phyloP scores from a whole-genome alignment of 2,888 invertebrate genomes.

The Calliopum simillimum region DNA sequence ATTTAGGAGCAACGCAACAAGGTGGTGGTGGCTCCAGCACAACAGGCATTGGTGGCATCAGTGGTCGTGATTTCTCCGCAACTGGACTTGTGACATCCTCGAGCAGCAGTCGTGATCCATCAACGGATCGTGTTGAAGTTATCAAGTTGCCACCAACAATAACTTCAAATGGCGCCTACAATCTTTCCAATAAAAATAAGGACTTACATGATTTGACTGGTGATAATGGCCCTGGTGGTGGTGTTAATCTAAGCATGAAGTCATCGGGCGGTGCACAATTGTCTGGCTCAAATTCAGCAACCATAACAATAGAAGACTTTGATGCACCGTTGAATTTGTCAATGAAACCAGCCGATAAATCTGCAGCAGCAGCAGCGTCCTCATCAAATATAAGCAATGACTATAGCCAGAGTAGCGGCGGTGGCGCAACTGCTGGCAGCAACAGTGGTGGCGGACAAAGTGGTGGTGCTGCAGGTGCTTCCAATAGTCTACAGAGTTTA shows the following conservation, averaged over 20 bases:
- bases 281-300: slow-evolving; percentile 60
- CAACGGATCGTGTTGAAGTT: slow-evolving; percentile 81
- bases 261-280: slow-evolving; percentile 45
- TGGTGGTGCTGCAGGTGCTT: slow-evolving; percentile 45
- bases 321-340: slow-evolving; percentile 88
- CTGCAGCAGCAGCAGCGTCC: slow-evolving; percentile 42
- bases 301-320: slow-evolving; percentile 70
- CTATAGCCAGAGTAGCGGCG: slow-evolving; percentile 43
- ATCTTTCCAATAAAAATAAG: slow-evolving; percentile 65
- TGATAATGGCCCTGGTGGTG: slow-evolving; percentile 55
- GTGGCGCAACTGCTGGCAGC: slow-evolving; percentile 25
- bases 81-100: slow-evolving; percentile 43
- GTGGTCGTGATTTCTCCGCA: slow-evolving; percentile 43
- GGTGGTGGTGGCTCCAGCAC: slow-evolving; percentile 33
- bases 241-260: slow-evolving; percentile 66
- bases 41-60: slow-evolving; percentile 42
- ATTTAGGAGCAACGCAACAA: slow-evolving; percentile 46
- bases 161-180: slow-evolving; percentile 70
- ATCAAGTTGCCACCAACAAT: slow-evolving; percentile 82
- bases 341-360: slow-evolving; percentile 74
- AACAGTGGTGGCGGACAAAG: slow-evolving; percentile 35
- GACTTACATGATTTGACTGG: slow-evolving; percentile 62
- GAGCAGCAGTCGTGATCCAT: slow-evolving; percentile 53
- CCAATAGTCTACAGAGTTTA: slow-evolving; percentile 65
- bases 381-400: slow-evolving; percentile 49